Evolutionary conservation across 2,888 invertebrate species (phyloP).

Genomic region (Zhuqinia jingwanae): DNA sequence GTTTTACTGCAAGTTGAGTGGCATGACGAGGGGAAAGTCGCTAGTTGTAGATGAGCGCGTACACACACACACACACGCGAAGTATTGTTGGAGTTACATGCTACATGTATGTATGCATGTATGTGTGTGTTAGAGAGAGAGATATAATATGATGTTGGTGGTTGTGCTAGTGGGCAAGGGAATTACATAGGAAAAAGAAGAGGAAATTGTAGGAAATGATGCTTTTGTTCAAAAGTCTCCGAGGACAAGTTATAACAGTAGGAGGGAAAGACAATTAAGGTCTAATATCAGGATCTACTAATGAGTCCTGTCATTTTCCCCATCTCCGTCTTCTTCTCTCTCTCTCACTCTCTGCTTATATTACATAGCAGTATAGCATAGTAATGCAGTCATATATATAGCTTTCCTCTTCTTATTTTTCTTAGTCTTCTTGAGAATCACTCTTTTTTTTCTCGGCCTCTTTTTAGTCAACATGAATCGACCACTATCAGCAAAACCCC

Average conservation of each 20-base stretch:
- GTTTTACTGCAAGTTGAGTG: slow-evolving; percentile 35
- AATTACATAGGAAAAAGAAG: slow-evolving; percentile 57
- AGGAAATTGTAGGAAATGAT: slow-evolving; percentile 76
- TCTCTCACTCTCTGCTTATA: slow-evolving; percentile 5
- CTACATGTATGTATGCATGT: not conserved
- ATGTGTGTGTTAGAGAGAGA: not conserved
- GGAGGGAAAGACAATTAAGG: slow-evolving; percentile 78
- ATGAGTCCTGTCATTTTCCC: slow-evolving; percentile 77
- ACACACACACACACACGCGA: too few relatives aligned
- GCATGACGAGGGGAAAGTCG: slow-evolving; percentile 19
- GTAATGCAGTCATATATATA: too few relatives aligned
- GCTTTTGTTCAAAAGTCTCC: slow-evolving; percentile 73
- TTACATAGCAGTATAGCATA: not conserved
- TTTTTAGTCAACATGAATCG: slow-evolving; percentile 24
- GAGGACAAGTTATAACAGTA: slow-evolving; percentile 73
- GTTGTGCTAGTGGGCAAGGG: slow-evolving; percentile 48
- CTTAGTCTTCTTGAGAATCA: not conserved
- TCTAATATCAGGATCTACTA: slow-evolving; percentile 77
- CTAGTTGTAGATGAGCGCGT: too few relatives aligned
- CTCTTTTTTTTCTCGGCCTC: slow-evolving; percentile 21
- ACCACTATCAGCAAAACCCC: slow-evolving; percentile 25
- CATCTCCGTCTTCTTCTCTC: too few relatives aligned
- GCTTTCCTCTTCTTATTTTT: slow-evolving; percentile 6
- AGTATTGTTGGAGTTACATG: too few relatives aligned
- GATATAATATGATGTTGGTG: not conserved